Base-by-base conservation (phyloP, 2,797 vertebrate species). In the Enteromius anoplus region DNA sequence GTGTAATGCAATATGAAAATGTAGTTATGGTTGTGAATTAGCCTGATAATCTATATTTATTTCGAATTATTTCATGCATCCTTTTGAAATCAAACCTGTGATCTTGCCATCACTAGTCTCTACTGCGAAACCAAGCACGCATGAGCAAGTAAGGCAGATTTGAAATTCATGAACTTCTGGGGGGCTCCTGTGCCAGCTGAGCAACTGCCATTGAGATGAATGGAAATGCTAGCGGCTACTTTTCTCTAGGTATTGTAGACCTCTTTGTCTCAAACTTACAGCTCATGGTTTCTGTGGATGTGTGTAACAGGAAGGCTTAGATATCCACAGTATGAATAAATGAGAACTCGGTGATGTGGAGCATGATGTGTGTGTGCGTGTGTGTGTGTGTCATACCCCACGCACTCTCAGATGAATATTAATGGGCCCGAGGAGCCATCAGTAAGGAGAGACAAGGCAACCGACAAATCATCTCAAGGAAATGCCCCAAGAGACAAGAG, bases 391-490 rank as follows among this genome's bases (percentile, higher is more conserved):
- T 78, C 51, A 7, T 62, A 49, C 19, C 42, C 65, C 19, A 47
- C 55, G 65, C 51, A 21, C 81, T 65, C 78, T 86, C 78, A 71
- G 69, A 86, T 87, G 45, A 83, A 88, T 87, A 84, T 88, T 84
- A 84, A 88, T 86, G 47, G 9, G 11, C 29, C 58, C 71, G 64
- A 72, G 70, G 70, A 82, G 69, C 70, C 66, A 77, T 84, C 82
- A 81, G 68, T 87, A 83, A 87, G 83, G 64, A 65, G 75, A 62
- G 84, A 78, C 75, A 19, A 62, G 83, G 81, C 81, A 80, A 85
- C 75, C 21, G 23, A 84, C 84, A 85, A 84, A 88, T 83, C 87
- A 82, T 78, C 49, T 53, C 37, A 85, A 82, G 55, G 60, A 83
- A 79, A 78, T 70, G 68, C 81, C 81, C 75, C 68, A 77, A 53